Base-by-base conservation (phyloP, 37 sponge, comb jelly and placozoan species). In the Ianthella basta region DNA sequence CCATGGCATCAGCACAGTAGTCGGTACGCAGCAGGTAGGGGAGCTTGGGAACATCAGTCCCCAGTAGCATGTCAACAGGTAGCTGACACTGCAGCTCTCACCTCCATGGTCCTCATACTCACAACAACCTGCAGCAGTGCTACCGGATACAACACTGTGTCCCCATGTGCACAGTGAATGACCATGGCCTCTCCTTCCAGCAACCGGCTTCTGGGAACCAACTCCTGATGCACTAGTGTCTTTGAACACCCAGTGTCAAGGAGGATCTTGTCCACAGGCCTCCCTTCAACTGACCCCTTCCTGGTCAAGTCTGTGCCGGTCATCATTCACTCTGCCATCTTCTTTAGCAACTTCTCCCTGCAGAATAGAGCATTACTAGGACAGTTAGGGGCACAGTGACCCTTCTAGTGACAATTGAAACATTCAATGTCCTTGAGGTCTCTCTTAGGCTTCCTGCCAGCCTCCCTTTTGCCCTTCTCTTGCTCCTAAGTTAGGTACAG, bases 161-260 rank as follows among this genome's bases (percentile, higher is more conserved):
- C 84, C 35, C 84, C 56, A 67, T 83, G 84, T 41, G 84, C 84
- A 83, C 84, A 83, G 24, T 32, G 68, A 50, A 83, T 83, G 34
- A 69, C 39, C 18, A 83, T 69, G 5, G 72, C 84, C 39, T 83
- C 70, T 20, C 70, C 54, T 29, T 33, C 30, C 27, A 83, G 29
- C 37, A 83, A 19, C 37, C 55, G 65, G 24, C 53, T 1, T 41
- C 70, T 41, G 40, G 70, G 84, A 34, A 83, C 84, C 68, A 67
- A 55, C 69, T 70, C 54, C 29, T 83, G 44, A n/a, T 44, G 40
- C 25, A 83, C 70, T 20, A 83, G 38, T 19, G 84, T 68, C 32
- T 15, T 36, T 16, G 70, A 83, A 32, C 84, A 83, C 30, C 84
- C 84, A 12, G 70, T 83, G 32, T 83, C 70, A 20, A 83, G 50